Evolutionary conservation across 2,113 vertebrate genomes (phyloP).

Genomic region (Aspiorhynchus laticeps): DNA sequence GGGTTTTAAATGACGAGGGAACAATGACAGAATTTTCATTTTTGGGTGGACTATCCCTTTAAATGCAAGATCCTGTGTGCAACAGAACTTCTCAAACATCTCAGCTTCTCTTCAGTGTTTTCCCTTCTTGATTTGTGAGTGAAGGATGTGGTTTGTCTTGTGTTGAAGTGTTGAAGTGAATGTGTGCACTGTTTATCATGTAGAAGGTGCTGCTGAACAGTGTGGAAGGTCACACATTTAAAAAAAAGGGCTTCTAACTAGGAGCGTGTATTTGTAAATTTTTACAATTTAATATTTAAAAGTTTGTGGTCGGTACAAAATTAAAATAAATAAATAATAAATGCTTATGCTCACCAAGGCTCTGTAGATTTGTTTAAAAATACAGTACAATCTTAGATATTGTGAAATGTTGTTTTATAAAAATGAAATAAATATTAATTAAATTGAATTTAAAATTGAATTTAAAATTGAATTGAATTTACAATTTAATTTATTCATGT

Average conservation of each 20-base stretch:
- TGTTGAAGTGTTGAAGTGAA: conserved; percentile 8
- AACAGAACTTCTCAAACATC: neutral
- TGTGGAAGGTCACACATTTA: neutral
- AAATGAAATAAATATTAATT: too few species aligned
- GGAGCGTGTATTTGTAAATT: neutral
- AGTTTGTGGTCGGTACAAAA: neutral
- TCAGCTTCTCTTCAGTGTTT: neutral
- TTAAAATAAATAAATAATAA: too few species aligned
- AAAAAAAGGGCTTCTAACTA: neutral
- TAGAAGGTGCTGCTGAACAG: neutral
- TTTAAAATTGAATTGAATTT: too few species aligned
- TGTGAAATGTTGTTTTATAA: neutral
- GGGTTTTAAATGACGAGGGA: too few species aligned
- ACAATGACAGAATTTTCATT: too few species aligned
- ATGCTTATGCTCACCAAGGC: neutral
- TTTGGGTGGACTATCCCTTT: neutral
- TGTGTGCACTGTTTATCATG: neutral
- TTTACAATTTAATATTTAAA: neutral
- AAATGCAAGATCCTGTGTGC: neutral
- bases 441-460: neutral
- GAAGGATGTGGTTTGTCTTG: conserved; percentile 2
- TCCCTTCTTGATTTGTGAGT: neutral
- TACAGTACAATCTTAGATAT: neutral
- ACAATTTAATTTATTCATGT: neutral
- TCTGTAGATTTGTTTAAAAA: neutral